Percentiles rank a stretch among this genome's conserved stretches.
phyloP scores from a whole-genome alignment of 35 echinoderm and acorn worm genomes.

The Heliocidaris tuberculata region DNA sequence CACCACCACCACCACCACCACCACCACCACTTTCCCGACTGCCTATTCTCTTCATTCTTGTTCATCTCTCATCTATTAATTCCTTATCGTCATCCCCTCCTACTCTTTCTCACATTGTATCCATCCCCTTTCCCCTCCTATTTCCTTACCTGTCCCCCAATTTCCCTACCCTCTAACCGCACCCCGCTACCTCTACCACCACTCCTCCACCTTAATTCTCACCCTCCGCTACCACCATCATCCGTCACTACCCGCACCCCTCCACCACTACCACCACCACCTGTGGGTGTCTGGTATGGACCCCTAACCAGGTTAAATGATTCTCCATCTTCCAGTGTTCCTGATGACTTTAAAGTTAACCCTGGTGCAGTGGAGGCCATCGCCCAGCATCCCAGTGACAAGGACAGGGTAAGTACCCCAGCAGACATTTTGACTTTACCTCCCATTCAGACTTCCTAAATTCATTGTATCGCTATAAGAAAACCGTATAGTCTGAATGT shows the following conservation, averaged over 20 bases:
- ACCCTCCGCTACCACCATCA: not conserved
- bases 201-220: not conserved
- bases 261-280: not conserved
- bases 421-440: not conserved
- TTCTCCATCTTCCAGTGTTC: slow-evolving; percentile 86
- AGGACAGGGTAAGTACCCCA: slow-evolving; percentile 72
- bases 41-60: not conserved
- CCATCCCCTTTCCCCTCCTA: not conserved
- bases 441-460: no score
- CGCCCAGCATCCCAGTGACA: slow-evolving; percentile 78
- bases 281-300: not conserved
- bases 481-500: no score
- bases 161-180: not conserved
- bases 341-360: slow-evolving; percentile 96
- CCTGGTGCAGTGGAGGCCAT: slow-evolving; percentile 97
- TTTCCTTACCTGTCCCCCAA: not conserved
- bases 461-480: no score
- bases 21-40: not conserved
- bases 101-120: not conserved
- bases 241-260: not conserved
- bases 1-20: not conserved
- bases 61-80: not conserved
- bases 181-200: not conserved
- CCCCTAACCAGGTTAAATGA: slow-evolving; percentile 73
- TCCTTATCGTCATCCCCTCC: not conserved